These are phyloP conservation scores for Petrocephalus zakoni DNA, from an alignment of 2,113 vertebrate genomes.

Conservation along the genomic window DNA sequence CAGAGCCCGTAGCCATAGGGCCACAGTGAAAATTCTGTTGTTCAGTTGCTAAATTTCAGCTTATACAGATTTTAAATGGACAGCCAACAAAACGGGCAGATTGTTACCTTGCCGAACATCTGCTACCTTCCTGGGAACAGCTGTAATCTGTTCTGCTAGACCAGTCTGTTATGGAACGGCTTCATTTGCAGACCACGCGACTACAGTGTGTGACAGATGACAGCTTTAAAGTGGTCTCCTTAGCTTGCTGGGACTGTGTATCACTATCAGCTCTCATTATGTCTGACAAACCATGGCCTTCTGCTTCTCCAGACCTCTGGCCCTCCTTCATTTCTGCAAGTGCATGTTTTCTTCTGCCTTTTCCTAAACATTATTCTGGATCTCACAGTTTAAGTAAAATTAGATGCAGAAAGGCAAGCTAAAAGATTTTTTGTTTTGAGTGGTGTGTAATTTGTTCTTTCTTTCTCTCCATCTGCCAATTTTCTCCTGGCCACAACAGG, in stretches of 20 bases:
- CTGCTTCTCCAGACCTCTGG: slow-evolving; percentile 24
- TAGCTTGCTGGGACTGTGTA: slow-evolving; percentile 58
- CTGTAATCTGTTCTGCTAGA: slow-evolving; percentile 71
- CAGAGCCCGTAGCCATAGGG: background rate
- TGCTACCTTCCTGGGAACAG: slow-evolving; percentile 34
- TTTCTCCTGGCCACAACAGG: slow-evolving; percentile 45
- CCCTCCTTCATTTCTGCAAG: slow-evolving; percentile 25
- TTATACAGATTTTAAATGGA: slow-evolving; percentile 12
- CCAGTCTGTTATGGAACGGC: slow-evolving; percentile 55
- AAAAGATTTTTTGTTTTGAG: background rate
- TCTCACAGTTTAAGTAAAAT: slow-evolving; percentile 20
- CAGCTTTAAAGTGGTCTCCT: slow-evolving; percentile 60
- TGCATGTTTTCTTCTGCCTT: slow-evolving; percentile 20
- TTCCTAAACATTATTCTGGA: slow-evolving; percentile 17
- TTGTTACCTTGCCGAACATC: slow-evolving; percentile 25
- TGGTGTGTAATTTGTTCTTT: background rate
- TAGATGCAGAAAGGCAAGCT: slow-evolving; percentile 11
- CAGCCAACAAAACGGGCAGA: background rate
- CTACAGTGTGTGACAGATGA: slow-evolving; percentile 61
- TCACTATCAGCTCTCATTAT: slow-evolving; percentile 68
- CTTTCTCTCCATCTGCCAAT: slow-evolving; percentile 8
- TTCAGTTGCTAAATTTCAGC: background rate
- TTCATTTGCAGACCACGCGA: slow-evolving; percentile 57
- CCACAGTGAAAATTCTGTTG: background rate
- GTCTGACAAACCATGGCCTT: slow-evolving; percentile 51